Conservation (phyloP, 2,113 vertebrate species). For the Castor canadensis region DNA sequence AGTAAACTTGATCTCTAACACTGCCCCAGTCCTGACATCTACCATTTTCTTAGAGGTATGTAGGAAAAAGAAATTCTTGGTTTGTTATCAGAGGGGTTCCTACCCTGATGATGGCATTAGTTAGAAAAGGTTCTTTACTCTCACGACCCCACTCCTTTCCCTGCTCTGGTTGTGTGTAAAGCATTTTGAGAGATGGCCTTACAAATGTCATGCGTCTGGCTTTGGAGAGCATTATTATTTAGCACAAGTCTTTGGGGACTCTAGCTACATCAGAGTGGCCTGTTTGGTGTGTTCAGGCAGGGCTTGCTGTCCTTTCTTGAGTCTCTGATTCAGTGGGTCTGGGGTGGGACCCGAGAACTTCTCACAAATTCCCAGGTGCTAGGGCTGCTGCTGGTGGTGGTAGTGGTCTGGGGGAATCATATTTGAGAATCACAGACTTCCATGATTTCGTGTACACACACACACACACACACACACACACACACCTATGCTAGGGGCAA, state of each 20-base stretch:
- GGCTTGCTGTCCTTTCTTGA: not conserved
- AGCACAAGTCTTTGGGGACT: not conserved
- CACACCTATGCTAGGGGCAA: not conserved
- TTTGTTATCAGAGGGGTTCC: not conserved
- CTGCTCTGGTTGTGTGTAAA: not conserved
- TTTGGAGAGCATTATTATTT: not conserved
- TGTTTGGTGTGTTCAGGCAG: not conserved
- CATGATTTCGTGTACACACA: not conserved
- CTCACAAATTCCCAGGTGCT: not conserved
- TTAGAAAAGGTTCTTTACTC: not conserved
- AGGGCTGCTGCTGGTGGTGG: not conserved
- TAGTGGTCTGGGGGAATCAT: not conserved
- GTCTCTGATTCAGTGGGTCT: not conserved
- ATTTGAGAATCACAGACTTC: not conserved
- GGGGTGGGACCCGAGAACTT: not conserved
- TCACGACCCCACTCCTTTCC: not conserved
- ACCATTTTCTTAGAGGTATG: not conserved
- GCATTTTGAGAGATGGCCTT: not conserved
- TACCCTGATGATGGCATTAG: not conserved
- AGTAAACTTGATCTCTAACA: not conserved
- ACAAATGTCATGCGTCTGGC: fast-evolving
- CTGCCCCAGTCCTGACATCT: not conserved
- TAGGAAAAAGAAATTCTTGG: not conserved
- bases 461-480: not conserved
- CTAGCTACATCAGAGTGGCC: not conserved